phyloP scores from a whole-genome alignment of 1,140 invertebrate genomes.

The Bilobella aurantiaca region DNA sequence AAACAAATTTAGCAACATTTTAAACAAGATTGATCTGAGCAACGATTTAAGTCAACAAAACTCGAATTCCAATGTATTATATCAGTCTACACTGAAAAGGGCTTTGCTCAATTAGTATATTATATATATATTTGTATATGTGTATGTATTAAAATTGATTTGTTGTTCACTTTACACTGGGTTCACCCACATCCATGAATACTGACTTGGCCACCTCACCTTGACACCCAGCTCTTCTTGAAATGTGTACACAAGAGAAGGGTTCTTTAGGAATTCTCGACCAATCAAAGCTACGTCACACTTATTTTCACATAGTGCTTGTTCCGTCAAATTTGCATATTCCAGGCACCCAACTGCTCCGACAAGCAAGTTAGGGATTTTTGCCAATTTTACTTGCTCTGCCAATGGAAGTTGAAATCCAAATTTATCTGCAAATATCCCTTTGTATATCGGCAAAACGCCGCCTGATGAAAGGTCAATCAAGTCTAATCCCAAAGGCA shows the following conservation, averaged over 20 bases:
- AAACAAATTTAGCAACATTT: no score
- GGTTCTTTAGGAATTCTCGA: slow-evolving; percentile 17
- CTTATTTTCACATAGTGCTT: slow-evolving; percentile 2
- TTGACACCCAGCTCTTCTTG: slow-evolving; percentile 11
- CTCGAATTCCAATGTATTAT: no score
- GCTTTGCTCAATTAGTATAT: no score
- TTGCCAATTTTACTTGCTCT: slow-evolving; percentile 12
- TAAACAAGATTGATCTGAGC: no score
- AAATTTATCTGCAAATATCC: slow-evolving; percentile 2
- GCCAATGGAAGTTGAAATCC: slow-evolving; percentile 19
- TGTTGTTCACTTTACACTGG: no score
- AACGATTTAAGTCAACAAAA: no score
- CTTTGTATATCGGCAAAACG: neutral
- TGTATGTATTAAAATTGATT: no score
- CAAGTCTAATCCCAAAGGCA: slow-evolving; percentile 12
- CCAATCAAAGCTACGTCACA: slow-evolving; percentile 8
- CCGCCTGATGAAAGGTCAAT: slow-evolving; percentile 18
- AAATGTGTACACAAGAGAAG: slow-evolving; percentile 9
- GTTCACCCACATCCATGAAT: slow-evolving; percentile 26
- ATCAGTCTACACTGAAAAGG: no score
- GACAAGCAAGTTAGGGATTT: slow-evolving; percentile 9
- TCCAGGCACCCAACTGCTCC: slow-evolving; percentile 12
- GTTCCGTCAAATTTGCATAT: neutral
- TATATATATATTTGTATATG: no score
- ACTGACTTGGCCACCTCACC: slow-evolving; percentile 13